Evolutionary conservation across 92 coral and sea anemone genomes (phyloP), one percentile per base, ranked within the genome.

Genomic region (Porites divaricata): DNA sequence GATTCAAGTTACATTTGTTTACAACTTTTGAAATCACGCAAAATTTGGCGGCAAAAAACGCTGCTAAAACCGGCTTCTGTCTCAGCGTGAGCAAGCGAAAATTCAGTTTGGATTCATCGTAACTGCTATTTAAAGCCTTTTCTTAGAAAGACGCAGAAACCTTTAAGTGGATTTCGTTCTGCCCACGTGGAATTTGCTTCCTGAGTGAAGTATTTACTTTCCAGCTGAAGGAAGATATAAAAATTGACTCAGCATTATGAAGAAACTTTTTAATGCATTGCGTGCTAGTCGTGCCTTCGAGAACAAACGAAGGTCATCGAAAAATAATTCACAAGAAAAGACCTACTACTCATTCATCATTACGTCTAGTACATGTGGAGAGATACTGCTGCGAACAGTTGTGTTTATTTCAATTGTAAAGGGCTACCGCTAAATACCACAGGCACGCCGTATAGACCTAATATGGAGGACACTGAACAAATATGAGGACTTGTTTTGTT

Each of bases 1-100:
- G 88, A 84, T 75, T 41, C 21, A 50, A 74, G 35, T 84, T 51
- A 16, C 81, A 56, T 76, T 84, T 84, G 88, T 84, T 84, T 84
- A 84, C 82, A 75, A 65, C 10, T 0, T 8, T 81, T 10, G 17
- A 70, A 58, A 81, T 81, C 86, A 81, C 86, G 86, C 79, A 81
- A 81, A 83, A 83, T 35, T 74, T 28, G 81, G 54, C 74, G 81
- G 88, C 62, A 74, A 51, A 71, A 16, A 49, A 9, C 72, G 59
- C 71, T 10, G 15, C 70, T 41, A 59, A 50, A 20, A 26, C 54
- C 49, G 56, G 63, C 75, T 21, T 11, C 50, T 25, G 28, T 19
- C 82, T 53, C 79, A 72, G 86, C 86, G 69, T 73, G 86, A 82
- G 63, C 24, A 48, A 72, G 70, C 86, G 79, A 17, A n/a, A 45